Evolutionary conservation across 1,140 invertebrate genomes (phyloP), one percentile per base, ranked within the genome.

Genomic region (Anoplophora glabripennis): DNA sequence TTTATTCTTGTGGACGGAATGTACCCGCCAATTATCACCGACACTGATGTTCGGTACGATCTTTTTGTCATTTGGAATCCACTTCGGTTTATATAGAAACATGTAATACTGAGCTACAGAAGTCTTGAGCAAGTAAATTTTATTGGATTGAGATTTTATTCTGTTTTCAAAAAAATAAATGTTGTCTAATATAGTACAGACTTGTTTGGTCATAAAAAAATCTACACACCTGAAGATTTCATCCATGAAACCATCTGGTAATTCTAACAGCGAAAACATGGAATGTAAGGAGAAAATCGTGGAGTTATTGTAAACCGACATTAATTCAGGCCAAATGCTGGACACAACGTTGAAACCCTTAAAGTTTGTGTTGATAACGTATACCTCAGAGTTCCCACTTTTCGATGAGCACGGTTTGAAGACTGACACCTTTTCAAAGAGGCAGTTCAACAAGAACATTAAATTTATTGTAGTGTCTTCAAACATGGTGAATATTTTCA

Each of bases 401-500:
- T 94, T 94, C 40, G 94, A 97, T 0, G 91, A 93, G 0, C 84
- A 87, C 7, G 95, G 95, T 75, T 98, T 98, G 64, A 87, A 90
- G 4, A 93, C 77, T 57, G 83, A 76, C 0, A 96, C 85, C 65
- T 86, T 71, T 15, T 81, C 66, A 75, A 96, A 96, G 14, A 83
- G 71, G 67, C 86, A 87, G 64, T 85, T 84, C 0, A 98, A 78
- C 1, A 97, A 73, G 72, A 90, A 96, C 17, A 97, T 69, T 2
- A 96, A 71, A 51, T 84, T 88, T 0, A 96, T 78, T 1, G 92
- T 88, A 11, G 85, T 78, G 55, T 87, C 83, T 73, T 97, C 93
- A 73, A 93, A 96, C 44, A 89, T 82, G 1, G 94, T 98, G 70
- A 98, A 98, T 64, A 94, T 84, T 79, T 98, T 98, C n/a, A 97